Base-by-base conservation (phyloP, 1,140 invertebrate species). In the Leptonema lineaticorne region DNA sequence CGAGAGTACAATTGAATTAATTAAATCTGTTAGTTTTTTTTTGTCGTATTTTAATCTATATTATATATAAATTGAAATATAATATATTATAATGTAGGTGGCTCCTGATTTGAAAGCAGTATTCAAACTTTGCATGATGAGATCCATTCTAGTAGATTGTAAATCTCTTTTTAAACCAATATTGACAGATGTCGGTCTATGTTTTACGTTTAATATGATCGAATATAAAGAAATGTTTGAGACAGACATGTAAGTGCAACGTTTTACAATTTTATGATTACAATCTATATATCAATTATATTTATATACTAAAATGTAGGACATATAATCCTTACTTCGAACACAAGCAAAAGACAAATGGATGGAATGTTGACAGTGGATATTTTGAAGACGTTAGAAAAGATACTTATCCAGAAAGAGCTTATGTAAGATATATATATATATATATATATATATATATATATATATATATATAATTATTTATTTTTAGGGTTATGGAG, bases 121-220 rank as follows among this genome's bases (percentile, higher is more conserved):
- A 24, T 82, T 88, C 48, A 82, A 75, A 67, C 75, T 71, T 8
- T 85, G 82, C 76, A 84, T 76, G 75, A 88, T 82, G 85, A 84
- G 81, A 74, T 84, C 83, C 74, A 77, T 69, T 48, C 75, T 74
- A 27, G 74, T 67, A 41, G 81, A 65, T 41, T 88, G 87, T 71
- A 73, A 79, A 3, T 78, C 84, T 62, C 75, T 88, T 7, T 90
- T 89, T 70, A 81, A 78, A 0, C 83, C 85, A 1, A 85, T 88
- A 6, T 72, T 89, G 24, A 89, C 88, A 0, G 88, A 90, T 73
- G 88, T 89, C 76, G 89, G 89, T 0, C 77, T 87, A 16, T 90
- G 89, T 73, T 90, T 85, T 72, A 88, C 88, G 0, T 90, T 89
- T 72, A 90, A 90, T 71, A 88, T 86, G 63, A 73, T 90, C 50